Percentiles rank a stretch among this genome's conserved stretches.
phyloP scores from a whole-genome alignment of 2,113 vertebrate species.

The Lamprologus sp. region DNA sequence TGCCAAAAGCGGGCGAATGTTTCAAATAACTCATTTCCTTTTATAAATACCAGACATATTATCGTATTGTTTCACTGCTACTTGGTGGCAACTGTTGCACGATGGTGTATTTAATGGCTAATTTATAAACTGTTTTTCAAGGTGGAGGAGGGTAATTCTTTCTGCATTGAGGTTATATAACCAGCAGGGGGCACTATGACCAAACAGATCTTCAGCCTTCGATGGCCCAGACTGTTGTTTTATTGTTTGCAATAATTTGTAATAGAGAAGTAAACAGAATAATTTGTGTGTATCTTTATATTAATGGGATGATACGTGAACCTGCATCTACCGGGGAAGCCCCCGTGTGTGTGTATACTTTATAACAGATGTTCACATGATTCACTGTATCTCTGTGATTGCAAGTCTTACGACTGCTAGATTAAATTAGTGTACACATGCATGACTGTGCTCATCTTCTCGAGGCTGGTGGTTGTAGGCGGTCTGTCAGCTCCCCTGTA shows the following conservation, averaged over 20 bases:
- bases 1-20: background rate
- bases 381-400: background rate
- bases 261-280: background rate
- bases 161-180: background rate
- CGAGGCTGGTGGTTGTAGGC: conserved; percentile 7
- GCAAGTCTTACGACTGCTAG: background rate
- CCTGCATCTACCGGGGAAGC: background rate
- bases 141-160: background rate
- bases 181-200: conserved; percentile 56
- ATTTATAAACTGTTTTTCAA: background rate
- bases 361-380: background rate
- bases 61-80: background rate
- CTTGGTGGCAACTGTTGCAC: background rate
- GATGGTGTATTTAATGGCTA: background rate
- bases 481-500: conserved; percentile 14
- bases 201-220: background rate
- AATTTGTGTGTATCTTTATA: background rate
- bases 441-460: conserved; percentile 1
- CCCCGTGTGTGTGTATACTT: background rate
- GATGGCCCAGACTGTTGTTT: background rate
- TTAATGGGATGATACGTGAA: background rate
- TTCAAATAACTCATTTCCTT: background rate
- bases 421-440: background rate
- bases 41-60: background rate
- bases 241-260: background rate